Evolutionary conservation across 2,797 vertebrate species (phyloP), one percentile per base, ranked within the genome.

Genomic region (Lagorchestes hirsutus): DNA sequence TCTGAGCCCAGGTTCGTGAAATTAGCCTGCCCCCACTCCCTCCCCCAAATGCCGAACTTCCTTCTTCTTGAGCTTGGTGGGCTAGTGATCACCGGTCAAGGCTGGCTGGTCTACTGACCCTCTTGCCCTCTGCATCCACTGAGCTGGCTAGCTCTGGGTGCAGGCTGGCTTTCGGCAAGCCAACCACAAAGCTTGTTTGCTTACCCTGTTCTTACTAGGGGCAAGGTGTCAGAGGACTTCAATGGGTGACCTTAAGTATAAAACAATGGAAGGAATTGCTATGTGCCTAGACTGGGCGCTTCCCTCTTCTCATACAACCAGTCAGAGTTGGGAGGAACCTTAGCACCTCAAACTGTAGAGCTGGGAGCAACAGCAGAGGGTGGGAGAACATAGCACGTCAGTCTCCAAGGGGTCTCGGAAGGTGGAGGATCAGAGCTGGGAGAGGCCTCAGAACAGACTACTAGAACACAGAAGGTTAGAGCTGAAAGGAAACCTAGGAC

Each of bases 1-100:
- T 97, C 90, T 93, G 97, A 98, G 95, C 95, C 97, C 94, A 92
- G 93, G 34, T 95, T 98, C 98, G 97, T 98, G 97, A 97, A 97
- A 98, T 96, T 94, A 93, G 97, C 90, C 96, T 95, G 93, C 58
- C 95, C 14, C 92, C 90, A 92, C 90, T 94, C 95, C 95, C 96
- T 97, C 93, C 97, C 96, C 93, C 40, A 46, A 46, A 54, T 8
- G 55, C 52, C 87, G 95, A 97, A 97, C 97, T 97, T 96, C 94
- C 93, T 95, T 96, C 92, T 96, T 93, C 92, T 96, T 0, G 40
- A 74, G 74, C 97, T 93, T 95, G 97, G 96, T 93, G 95, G 96
- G 74, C 96, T 92, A 95, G 95, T 92, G 96, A 96, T 92, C 97
- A 55, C 91, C 92, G 94, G 96, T 91, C 87, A 94, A 96, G 97